phyloP scores from a whole-genome alignment of 2,888 invertebrate species.

The Iselma pallidipennis region DNA sequence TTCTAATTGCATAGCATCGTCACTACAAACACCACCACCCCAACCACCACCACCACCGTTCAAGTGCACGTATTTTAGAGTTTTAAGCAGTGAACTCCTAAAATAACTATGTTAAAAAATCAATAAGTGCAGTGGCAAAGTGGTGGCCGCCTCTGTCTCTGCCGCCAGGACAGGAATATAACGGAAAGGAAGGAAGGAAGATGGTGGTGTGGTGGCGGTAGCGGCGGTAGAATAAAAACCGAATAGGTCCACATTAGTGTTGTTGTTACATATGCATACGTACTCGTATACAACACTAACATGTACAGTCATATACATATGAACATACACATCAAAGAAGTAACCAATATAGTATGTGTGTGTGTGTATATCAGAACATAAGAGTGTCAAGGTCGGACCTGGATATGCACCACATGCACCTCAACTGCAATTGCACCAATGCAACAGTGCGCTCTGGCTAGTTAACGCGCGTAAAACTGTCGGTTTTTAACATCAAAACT shows the following conservation, averaged over 20 bases:
- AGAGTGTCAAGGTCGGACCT: conserved; percentile 56
- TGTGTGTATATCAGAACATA: conserved; percentile 35
- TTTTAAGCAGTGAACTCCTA: conserved; percentile 44
- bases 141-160: background rate
- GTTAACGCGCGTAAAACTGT: conserved; percentile 37
- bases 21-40: conserved; percentile 27
- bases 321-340: conserved; percentile 17
- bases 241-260: background rate
- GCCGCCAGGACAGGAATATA: background rate
- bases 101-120: conserved; percentile 48
- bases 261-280: background rate
- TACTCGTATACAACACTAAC: too few species aligned
- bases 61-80: conserved; percentile 27
- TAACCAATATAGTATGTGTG: conserved; percentile 13
- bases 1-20: conserved; percentile 25
- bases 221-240: conserved; percentile 1
- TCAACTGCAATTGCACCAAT: conserved; percentile 54
- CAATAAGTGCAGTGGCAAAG: conserved; percentile 44
- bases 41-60: conserved; percentile 26
- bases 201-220: conserved; percentile 5
- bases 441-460: conserved; percentile 47
- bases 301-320: conserved; percentile 6
- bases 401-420: conserved; percentile 53
- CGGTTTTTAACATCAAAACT: background rate
- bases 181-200: conserved; percentile 3